Conservation (phyloP, 2,113 vertebrate genomes). For the Pangasianodon gigas region DNA sequence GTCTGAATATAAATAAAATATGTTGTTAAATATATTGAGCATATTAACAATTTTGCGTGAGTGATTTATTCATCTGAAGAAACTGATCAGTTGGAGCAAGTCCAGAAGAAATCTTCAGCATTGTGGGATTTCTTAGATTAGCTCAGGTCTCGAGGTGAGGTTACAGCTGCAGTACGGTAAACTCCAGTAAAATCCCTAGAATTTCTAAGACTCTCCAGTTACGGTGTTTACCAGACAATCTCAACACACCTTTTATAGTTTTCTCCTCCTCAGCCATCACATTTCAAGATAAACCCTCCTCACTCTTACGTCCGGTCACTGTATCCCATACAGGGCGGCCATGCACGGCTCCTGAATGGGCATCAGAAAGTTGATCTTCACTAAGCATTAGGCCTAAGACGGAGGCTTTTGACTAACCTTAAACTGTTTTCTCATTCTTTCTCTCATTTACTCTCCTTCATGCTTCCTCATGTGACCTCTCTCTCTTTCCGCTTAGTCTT, state of each 20-base stretch:
- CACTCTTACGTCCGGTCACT: conserved; percentile 66
- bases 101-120: background rate
- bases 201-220: conserved; percentile 60
- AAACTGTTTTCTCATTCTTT: conserved; percentile 29
- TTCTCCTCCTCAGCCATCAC: conserved; percentile 58
- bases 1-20: background rate
- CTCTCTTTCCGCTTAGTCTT: background rate
- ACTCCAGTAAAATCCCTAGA: conserved; percentile 27
- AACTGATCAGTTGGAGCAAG: background rate
- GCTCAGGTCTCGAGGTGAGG: background rate
- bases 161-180: background rate
- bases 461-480: background rate
- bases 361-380: conserved; percentile 67
- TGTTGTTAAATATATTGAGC: background rate
- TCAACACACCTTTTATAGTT: conserved; percentile 54
- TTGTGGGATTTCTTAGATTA: conserved; percentile 3
- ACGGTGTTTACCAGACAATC: conserved; percentile 59
- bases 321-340: conserved; percentile 61
- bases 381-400: conserved; percentile 13
- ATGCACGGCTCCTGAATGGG: conserved; percentile 64
- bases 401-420: conserved; percentile 29
- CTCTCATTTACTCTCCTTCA: conserved; percentile 14
- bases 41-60: background rate
- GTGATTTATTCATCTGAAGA: background rate
- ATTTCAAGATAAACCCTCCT: conserved; percentile 69